Percentiles rank a stretch among this genome's conserved stretches.
Evolutionary conservation across 2,888 invertebrate species (phyloP).

Genomic region (Oithona nana): DNA sequence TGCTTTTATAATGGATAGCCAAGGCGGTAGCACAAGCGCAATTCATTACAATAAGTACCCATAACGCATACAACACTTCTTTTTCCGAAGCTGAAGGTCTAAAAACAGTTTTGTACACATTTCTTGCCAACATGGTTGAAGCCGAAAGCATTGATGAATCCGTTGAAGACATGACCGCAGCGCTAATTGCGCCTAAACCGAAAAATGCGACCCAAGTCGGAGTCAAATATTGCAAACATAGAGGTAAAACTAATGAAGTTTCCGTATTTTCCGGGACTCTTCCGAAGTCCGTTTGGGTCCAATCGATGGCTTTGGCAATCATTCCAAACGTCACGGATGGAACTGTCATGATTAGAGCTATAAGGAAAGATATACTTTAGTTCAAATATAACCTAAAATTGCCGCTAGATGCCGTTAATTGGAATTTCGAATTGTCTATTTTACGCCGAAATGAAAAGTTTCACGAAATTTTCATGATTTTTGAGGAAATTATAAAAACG

Average conservation of each 20-base stretch:
- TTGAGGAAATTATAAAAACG: too few relatives aligned
- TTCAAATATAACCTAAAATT: too few relatives aligned
- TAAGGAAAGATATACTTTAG: too few relatives aligned
- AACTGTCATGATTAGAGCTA: constrained; percentile 42
- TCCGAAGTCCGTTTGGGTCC: constrained; percentile 23
- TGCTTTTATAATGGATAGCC: constrained; percentile 44
- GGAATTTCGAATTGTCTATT: too few relatives aligned
- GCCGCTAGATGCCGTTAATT: too few relatives aligned
- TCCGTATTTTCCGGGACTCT: constrained; percentile 28
- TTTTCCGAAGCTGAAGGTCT: constrained; percentile 45
- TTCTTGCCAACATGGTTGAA: constrained; percentile 50
- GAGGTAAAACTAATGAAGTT: constrained; percentile 40
- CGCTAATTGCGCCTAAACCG: constrained; percentile 49
- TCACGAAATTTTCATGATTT: too few relatives aligned
- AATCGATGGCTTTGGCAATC: constrained; percentile 37
- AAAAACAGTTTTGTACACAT: constrained; percentile 45
- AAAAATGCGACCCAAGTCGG: constrained; percentile 43
- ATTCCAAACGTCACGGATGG: constrained; percentile 46
- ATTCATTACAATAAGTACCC: constrained; percentile 40
- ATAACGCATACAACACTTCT: constrained; percentile 46
- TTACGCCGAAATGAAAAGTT: too few relatives aligned
- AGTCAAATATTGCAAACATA: constrained; percentile 41
- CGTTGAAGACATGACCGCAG: constrained; percentile 56
- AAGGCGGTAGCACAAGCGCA: constrained; percentile 40
- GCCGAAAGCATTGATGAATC: constrained; percentile 50